Conservation (phyloP, 2,888 invertebrate genomes). For the Macrophya annulata region DNA sequence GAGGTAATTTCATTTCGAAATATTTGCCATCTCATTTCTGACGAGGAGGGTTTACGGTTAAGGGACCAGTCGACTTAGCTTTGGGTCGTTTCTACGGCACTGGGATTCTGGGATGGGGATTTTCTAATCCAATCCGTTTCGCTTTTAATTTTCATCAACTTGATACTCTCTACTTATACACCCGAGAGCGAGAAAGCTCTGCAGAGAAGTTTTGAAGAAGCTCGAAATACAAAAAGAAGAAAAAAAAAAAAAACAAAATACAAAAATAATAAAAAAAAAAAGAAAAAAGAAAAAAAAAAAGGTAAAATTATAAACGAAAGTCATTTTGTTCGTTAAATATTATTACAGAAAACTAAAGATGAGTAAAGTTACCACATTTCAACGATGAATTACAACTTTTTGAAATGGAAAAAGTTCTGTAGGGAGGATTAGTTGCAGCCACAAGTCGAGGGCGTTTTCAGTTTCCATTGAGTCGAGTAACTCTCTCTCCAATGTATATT, state of each 20-base stretch:
- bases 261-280: background rate
- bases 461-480: background rate
- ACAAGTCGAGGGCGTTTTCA: background rate
- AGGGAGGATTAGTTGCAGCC: background rate
- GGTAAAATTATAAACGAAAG: background rate
- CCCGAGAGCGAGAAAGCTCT: background rate
- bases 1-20: slow-evolving; percentile 48
- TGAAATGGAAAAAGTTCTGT: background rate
- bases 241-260: no score
- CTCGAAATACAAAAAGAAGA: no score
- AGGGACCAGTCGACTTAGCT: background rate
- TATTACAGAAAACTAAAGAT: background rate
- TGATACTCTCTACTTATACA: background rate
- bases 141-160: slow-evolving; percentile 25
- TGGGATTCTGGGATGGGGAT: background rate
- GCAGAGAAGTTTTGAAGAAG: background rate
- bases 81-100: background rate
- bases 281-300: background rate
- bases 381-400: background rate
- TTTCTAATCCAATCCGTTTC: slow-evolving; percentile 11
- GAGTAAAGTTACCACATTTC: background rate
- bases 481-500: background rate
- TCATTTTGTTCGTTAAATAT: background rate
- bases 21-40: slow-evolving; percentile 39
- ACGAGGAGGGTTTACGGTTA: background rate